These are phyloP conservation scores for Helarctos malayanus DNA, from an alignment of 2,797 vertebrate species.

Conservation along the genomic window DNA sequence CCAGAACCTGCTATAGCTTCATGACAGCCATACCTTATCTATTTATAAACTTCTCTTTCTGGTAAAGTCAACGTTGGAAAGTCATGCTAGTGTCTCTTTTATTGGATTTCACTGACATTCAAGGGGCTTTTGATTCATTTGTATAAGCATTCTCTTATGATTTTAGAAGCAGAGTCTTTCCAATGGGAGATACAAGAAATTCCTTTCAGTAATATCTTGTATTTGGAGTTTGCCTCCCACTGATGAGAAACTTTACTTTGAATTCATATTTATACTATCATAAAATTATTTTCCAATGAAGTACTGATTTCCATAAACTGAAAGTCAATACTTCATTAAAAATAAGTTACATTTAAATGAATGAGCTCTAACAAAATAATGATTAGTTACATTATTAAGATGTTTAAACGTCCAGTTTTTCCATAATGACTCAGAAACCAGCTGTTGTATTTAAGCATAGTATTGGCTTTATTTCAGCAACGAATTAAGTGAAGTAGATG, in stretches of 20 bases:
- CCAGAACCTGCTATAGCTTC: background rate
- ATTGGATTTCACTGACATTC: slow-evolving; percentile 8
- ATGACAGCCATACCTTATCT: background rate
- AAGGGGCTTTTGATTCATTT: background rate
- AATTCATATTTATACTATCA: background rate
- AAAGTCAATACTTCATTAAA: slow-evolving; percentile 54
- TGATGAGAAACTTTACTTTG: background rate
- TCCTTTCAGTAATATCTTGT: background rate
- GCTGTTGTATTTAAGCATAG: background rate
- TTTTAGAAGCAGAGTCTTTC: slow-evolving; percentile 62
- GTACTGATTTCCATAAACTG: slow-evolving; percentile 23
- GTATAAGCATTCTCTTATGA: background rate
- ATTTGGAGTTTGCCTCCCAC: slow-evolving; percentile 12
- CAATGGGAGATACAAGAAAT: slow-evolving; percentile 9
- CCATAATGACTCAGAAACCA: background rate
- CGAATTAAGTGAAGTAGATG: background rate
- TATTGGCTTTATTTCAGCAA: slow-evolving; percentile 22
- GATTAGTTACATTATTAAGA: slow-evolving; percentile 19
- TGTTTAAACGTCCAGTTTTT: slow-evolving; percentile 54
- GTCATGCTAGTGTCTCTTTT: background rate
- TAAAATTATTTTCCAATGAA: slow-evolving; percentile 64
- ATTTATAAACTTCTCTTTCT: background rate
- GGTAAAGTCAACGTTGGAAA: background rate
- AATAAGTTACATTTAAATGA: slow-evolving; percentile 51
- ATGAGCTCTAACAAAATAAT: background rate